Base-by-base conservation (phyloP, 2,888 invertebrate genomes). In the Diadromus collaris region DNA sequence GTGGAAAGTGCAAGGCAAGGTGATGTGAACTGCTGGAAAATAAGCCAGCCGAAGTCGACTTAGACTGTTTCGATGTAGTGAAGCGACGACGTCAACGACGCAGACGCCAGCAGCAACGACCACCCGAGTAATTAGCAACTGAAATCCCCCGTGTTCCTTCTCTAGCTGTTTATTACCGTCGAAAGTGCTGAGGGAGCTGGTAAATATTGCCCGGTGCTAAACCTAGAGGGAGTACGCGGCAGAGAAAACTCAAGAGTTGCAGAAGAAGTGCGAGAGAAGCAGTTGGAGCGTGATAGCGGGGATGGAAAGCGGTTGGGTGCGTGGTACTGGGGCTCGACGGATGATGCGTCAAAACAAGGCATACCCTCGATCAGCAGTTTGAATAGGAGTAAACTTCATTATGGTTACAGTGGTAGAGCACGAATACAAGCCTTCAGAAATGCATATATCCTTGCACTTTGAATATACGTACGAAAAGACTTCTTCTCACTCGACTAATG, bases 61-160 rank as follows among this genome's bases (percentile, higher is more conserved):
- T 41, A 29, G 67, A 61, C 56, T 78, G 69, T 83, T 83, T 82
- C 83, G 72, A 75, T 79, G 65, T 54, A 68, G 79, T 74, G n/a
- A n/a, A 68, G 38, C 21, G 41, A 16, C 41, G 41, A 44, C 58
- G 44, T 64, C 74, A 65, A 10, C 64, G 21, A 71, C 58, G 74
- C 41, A 69, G 65, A 27, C 56, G 78, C 61, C 76, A 67, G 63
- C 74, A 70, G 32, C 74, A 63, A 54, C 67, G 78, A 82, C 84
- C 86, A 85, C 82, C 80, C 81, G 84, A 86, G 85, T 88, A 88
- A 88, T 88, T 88, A 88, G 87, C 84, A 83, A 86, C 83, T 82
- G 79, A 79, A 84, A 84, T 16, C 32, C 68, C 38, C 19, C 60
- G n/a, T 24, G 46, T 67, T 58, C 32, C 56, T 16, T 44, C 41